These are phyloP conservation scores for Rhea pennata DNA, from an alignment of 2,113 vertebrate genomes.

Conservation along the genomic window DNA sequence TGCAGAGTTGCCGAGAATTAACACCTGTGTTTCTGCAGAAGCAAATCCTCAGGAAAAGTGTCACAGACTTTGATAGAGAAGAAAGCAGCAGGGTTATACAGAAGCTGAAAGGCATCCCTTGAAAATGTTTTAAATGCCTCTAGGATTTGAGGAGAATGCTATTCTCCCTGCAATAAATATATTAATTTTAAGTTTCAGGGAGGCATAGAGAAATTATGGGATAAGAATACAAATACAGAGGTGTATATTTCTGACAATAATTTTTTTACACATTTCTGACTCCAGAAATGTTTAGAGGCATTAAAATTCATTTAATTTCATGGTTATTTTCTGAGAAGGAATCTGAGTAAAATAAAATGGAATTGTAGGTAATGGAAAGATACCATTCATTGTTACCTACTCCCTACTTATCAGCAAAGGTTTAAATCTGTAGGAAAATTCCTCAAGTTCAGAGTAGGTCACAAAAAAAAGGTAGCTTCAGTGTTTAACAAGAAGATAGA, in stretches of 20 bases:
- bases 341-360: background rate
- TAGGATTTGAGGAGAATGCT: background rate
- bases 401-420: background rate
- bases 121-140: background rate
- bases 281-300: background rate
- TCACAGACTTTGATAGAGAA: conserved; percentile 18
- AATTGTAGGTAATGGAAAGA: background rate
- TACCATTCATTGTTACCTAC: background rate
- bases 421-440: background rate
- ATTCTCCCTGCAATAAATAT: background rate
- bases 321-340: background rate
- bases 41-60: conserved; percentile 36
- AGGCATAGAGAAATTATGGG: background rate
- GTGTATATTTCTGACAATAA: background rate
- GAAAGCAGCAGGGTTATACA: conserved; percentile 15
- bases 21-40: conserved; percentile 29
- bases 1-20: conserved; percentile 43
- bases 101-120: background rate
- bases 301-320: background rate
- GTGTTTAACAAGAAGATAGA: background rate
- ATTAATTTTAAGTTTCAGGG: background rate
- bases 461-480: background rate
- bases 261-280: background rate
- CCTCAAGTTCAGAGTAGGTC: background rate
- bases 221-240: background rate